A percentile compares a stretch with the other conserved stretches of the same genome.
These are phyloP conservation scores for Sciurus niger DNA, from an alignment of 2,113 vertebrate species.

Conservation along the genomic window DNA sequence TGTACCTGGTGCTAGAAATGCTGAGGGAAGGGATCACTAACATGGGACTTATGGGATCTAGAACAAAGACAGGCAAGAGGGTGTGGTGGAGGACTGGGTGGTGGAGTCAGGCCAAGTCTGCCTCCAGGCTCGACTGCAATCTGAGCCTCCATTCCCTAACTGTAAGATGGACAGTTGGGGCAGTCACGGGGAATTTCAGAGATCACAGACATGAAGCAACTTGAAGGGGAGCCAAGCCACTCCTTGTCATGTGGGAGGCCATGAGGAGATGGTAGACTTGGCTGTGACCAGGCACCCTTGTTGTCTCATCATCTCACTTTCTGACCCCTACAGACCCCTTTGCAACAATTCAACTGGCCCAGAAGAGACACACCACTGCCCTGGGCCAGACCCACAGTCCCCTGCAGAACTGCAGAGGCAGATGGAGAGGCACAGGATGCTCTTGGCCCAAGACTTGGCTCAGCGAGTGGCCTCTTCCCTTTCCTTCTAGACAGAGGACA, in stretches of 20 bases:
- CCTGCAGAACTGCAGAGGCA: background rate
- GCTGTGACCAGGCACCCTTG: background rate
- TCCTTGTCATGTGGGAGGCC: background rate
- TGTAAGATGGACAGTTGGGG: background rate
- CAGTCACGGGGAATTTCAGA: background rate
- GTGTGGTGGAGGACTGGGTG: background rate
- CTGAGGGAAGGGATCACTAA: background rate
- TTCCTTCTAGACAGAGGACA: background rate
- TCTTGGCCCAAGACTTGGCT: background rate
- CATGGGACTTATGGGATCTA: background rate
- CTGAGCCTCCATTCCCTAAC: background rate
- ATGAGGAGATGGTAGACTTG: background rate
- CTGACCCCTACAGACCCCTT: background rate
- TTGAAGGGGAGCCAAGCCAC: background rate
- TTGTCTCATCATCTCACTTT: background rate
- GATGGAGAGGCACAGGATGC: background rate
- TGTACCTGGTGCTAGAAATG: background rate
- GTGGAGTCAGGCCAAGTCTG: background rate
- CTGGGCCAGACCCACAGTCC: background rate
- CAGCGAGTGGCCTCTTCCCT: background rate
- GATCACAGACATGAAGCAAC: background rate
- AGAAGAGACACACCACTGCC: background rate
- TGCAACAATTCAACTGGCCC: background rate
- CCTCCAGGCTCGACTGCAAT: background rate
- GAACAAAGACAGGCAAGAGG: conserved; percentile 64